phyloP scores from a whole-genome alignment of 2,888 invertebrate genomes.

The Polietes domitor region DNA sequence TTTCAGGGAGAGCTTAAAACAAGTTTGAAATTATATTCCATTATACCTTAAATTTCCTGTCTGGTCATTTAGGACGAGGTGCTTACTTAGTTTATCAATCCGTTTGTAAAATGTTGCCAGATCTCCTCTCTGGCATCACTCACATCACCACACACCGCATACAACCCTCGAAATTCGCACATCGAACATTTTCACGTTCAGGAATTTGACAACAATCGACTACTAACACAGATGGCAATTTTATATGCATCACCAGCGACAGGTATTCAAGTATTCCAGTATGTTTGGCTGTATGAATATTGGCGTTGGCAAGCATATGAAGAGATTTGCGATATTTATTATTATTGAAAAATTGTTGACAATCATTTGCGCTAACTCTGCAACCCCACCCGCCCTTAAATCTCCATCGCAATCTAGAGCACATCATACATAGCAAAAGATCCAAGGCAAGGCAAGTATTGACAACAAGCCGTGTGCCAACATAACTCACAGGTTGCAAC shows the following conservation, averaged over 20 bases:
- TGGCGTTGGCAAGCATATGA: neutral
- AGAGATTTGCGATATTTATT: neutral
- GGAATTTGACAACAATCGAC: neutral
- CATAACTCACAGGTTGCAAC: neutral
- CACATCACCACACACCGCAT: neutral
- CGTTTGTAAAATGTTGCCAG: too few species aligned
- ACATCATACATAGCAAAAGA: too few species aligned
- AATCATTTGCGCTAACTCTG: conserved; percentile 27
- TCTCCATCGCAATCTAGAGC: too few species aligned
- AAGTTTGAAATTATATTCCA: too few species aligned
- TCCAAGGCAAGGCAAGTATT: neutral
- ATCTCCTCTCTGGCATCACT: too few species aligned
- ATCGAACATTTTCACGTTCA: neutral
- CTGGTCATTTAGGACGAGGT: too few species aligned
- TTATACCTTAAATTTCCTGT: too few species aligned
- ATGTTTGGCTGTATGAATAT: neutral
- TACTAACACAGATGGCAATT: conserved; percentile 51
- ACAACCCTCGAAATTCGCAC: neutral
- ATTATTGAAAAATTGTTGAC: conserved; percentile 51
- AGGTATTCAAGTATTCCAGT: conserved; percentile 16
- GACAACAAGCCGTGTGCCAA: neutral
- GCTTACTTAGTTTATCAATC: too few species aligned
- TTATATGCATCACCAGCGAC: conserved; percentile 39
- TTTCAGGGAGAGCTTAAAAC: too few species aligned
- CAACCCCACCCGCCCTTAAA: too few species aligned